Evolutionary conservation across 2,888 invertebrate species (phyloP).

Genomic region (Listrodromus nycthemerus): DNA sequence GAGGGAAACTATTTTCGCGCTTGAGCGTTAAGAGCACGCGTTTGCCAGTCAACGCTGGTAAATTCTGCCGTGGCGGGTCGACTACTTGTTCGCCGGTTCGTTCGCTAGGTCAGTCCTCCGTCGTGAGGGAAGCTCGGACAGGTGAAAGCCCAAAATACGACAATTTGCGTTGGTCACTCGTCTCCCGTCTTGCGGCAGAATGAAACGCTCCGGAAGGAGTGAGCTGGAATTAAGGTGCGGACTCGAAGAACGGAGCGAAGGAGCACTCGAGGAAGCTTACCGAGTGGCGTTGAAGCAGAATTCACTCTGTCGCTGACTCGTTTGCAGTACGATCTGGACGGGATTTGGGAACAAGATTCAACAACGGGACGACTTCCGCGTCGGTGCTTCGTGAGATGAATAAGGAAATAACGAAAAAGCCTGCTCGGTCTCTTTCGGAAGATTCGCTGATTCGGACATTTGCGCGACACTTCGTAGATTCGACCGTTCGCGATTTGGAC

Average conservation of each 20-base stretch:
- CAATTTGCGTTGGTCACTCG: constrained; percentile 81
- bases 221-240: constrained; percentile 21
- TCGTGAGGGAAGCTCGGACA: constrained; percentile 69
- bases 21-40: constrained; percentile 61
- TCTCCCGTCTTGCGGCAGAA: constrained; percentile 75
- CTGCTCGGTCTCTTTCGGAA: constrained; percentile 18
- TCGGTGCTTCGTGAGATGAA: constrained; percentile 33
- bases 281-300: constrained; percentile 44
- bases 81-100: constrained; percentile 17
- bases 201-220: constrained; percentile 74
- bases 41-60: constrained; percentile 50
- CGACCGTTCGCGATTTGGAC: too few species aligned
- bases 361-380: constrained; percentile 58
- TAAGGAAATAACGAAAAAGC: neutral
- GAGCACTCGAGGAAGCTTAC: constrained; percentile 4
- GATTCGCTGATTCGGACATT: too few species aligned
- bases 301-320: constrained; percentile 27
- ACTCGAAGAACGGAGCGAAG: constrained; percentile 33
- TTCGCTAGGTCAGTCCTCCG: constrained; percentile 4
- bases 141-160: constrained; percentile 79
- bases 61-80: constrained; percentile 30
- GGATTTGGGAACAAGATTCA: constrained; percentile 40
- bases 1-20: constrained; percentile 63
- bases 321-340: constrained; percentile 27
- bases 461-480: too few species aligned